Conservation (phyloP, 2,113 vertebrate species). For the Anthoscopus minutus region DNA sequence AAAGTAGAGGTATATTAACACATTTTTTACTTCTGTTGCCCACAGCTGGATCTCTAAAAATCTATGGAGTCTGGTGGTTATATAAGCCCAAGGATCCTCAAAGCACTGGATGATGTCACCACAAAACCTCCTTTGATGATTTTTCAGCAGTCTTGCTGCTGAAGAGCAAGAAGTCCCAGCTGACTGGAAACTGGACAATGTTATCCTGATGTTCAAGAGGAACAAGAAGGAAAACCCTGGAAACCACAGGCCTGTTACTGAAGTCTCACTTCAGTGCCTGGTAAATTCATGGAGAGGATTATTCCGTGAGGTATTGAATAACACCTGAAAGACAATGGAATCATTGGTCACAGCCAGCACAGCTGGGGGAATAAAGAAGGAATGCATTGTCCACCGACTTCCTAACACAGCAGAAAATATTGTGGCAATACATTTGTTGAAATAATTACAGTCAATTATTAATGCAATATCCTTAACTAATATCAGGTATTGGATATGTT, state of each 20-base stretch:
- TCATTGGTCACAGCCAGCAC: background rate
- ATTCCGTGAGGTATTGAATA: background rate
- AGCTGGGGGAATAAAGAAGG: background rate
- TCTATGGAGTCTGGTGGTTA: background rate
- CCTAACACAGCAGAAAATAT: background rate
- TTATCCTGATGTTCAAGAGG: background rate
- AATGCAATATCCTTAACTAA: background rate
- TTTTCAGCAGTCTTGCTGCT: background rate
- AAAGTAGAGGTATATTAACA: background rate
- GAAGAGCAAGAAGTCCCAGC: background rate
- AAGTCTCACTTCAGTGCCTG: background rate
- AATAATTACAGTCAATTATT: accelerated
- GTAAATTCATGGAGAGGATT: background rate
- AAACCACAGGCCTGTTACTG: background rate
- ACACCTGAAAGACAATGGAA: background rate
- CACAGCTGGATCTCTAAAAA: background rate
- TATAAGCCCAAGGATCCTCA: background rate
- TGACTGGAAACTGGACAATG: background rate
- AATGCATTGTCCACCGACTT: background rate
- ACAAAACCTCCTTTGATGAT: background rate
- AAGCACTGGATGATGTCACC: accelerated
- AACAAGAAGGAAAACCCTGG: background rate
- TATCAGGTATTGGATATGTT: background rate
- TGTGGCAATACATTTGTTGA: background rate
- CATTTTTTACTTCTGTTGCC: background rate